Percentiles rank a stretch among this genome's conserved stretches.
phyloP scores from a whole-genome alignment of 2,888 invertebrate species.

The Tyria jacobaeae region DNA sequence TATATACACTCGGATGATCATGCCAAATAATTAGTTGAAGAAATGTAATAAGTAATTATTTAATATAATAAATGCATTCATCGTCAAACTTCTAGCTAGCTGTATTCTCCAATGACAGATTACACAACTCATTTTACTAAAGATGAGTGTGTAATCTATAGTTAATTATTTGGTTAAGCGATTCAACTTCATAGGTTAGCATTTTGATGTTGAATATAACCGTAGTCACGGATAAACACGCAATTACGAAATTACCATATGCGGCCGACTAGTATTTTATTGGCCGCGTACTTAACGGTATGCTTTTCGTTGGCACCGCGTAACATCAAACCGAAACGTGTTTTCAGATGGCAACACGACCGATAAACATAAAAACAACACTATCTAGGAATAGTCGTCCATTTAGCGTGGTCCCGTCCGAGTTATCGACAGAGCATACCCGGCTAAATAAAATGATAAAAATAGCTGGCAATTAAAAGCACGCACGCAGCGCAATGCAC shows the following conservation, averaged over 20 bases:
- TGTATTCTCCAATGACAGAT: too few relatives aligned
- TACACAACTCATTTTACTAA: slow-evolving; percentile 38
- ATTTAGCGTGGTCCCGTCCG: slow-evolving; percentile 40
- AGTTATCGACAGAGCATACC: slow-evolving; percentile 46
- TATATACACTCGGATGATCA: too few relatives aligned
- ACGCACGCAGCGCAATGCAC: slow-evolving; percentile 58
- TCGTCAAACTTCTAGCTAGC: too few relatives aligned
- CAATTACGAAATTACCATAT: slow-evolving; percentile 79
- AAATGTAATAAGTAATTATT: slow-evolving; percentile 10
- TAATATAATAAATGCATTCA: slow-evolving; percentile 10
- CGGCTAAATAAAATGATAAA: slow-evolving; percentile 55
- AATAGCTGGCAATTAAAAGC: slow-evolving; percentile 68
- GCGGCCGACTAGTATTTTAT: slow-evolving; percentile 66
- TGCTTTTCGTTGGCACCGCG: slow-evolving; percentile 54
- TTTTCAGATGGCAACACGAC: slow-evolving; percentile 49
- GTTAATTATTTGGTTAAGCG: slow-evolving; percentile 61
- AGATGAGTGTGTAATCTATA: slow-evolving; percentile 47
- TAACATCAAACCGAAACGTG: slow-evolving; percentile 59
- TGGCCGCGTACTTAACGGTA: slow-evolving; percentile 73
- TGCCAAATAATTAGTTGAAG: neutral
- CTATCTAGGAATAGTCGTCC: slow-evolving; percentile 50
- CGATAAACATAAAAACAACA: slow-evolving; percentile 55
- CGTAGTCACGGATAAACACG: slow-evolving; percentile 69
- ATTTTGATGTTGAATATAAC: slow-evolving; percentile 60
- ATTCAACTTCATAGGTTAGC: slow-evolving; percentile 52